Percentiles rank a stretch among this genome's conserved stretches.
Evolutionary conservation across 2,888 invertebrate genomes (phyloP).

Genomic region (Nymphalis urticae): DNA sequence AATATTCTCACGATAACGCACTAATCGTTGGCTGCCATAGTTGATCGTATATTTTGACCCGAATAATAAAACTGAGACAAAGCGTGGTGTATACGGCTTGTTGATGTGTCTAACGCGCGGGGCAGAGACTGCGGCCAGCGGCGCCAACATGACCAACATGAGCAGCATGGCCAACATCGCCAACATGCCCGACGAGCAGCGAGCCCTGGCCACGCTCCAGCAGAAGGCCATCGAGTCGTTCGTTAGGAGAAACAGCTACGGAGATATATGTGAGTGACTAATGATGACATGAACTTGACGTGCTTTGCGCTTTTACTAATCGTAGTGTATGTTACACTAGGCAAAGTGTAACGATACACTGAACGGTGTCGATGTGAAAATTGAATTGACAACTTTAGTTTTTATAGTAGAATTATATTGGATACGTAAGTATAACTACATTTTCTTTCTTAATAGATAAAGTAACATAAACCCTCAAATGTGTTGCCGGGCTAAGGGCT

Average conservation of each 20-base stretch:
- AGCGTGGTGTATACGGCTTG: conserved; percentile 38
- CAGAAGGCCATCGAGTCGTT: conserved; percentile 84
- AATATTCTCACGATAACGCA: too few relatives aligned
- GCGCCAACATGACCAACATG: conserved; percentile 62
- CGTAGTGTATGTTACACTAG: background rate
- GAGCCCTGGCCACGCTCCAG: conserved; percentile 72
- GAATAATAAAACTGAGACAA: conserved; percentile 34
- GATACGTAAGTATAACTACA: too few relatives aligned
- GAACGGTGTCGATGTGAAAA: too few relatives aligned
- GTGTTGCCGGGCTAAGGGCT: too few relatives aligned
- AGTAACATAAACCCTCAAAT: too few relatives aligned
- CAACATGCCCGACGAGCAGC: conserved; percentile 82
- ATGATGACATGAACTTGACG: background rate
- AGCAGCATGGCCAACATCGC: conserved; percentile 56
- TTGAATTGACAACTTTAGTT: too few relatives aligned
- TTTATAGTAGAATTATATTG: too few relatives aligned
- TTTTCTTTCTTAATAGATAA: too few relatives aligned
- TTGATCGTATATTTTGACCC: too few relatives aligned
- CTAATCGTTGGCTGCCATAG: too few relatives aligned
- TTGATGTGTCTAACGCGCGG: conserved; percentile 55
- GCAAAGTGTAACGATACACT: background rate
- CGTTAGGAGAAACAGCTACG: conserved; percentile 87
- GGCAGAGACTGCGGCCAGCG: conserved; percentile 63
- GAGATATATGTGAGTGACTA: conserved; percentile 84
- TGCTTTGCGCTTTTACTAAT: conserved; percentile 6